Conservation (phyloP, 2,888 invertebrate species). For the Eurytoma californica region DNA sequence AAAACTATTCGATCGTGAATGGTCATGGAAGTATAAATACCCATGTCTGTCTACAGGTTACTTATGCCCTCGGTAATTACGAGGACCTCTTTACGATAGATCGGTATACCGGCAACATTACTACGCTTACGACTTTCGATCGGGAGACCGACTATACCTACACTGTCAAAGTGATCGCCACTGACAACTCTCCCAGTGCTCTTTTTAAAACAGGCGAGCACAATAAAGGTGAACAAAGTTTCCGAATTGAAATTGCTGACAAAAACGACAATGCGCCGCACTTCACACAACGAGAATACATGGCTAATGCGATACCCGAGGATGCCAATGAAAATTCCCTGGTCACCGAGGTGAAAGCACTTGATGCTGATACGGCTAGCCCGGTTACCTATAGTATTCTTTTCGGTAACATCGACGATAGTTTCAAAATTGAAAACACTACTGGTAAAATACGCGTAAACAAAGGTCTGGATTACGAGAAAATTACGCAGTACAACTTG, state of each 20-base stretch:
- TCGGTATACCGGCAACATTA: conserved; percentile 90
- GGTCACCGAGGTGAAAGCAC: conserved; percentile 91
- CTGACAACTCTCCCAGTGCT: conserved; percentile 92
- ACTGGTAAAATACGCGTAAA: conserved; percentile 92
- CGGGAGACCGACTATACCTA: conserved; percentile 90
- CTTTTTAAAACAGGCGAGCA: conserved; percentile 81
- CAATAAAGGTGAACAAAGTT: conserved; percentile 87
- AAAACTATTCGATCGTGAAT: too few species aligned
- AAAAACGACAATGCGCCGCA: conserved; percentile 96
- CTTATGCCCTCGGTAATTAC: conserved; percentile 84
- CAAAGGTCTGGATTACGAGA: conserved; percentile 87
- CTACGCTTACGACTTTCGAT: conserved; percentile 88
- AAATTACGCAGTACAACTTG: conserved; percentile 88
- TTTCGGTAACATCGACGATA: conserved; percentile 89
- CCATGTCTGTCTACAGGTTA: conserved; percentile 76
- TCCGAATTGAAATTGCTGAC: conserved; percentile 94
- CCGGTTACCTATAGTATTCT: conserved; percentile 91
- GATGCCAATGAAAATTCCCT: conserved; percentile 88
- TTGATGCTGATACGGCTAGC: conserved; percentile 91
- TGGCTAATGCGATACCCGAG: conserved; percentile 86
- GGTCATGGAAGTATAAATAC: neutral
- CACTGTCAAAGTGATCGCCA: conserved; percentile 92
- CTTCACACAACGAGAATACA: conserved; percentile 86
- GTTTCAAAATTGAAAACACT: conserved; percentile 89
- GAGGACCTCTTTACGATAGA: conserved; percentile 89